Evolutionary conservation across 1,140 invertebrate species (phyloP), one percentile per base, ranked within the genome.

Genomic region (Neuroterus valhalla): DNA sequence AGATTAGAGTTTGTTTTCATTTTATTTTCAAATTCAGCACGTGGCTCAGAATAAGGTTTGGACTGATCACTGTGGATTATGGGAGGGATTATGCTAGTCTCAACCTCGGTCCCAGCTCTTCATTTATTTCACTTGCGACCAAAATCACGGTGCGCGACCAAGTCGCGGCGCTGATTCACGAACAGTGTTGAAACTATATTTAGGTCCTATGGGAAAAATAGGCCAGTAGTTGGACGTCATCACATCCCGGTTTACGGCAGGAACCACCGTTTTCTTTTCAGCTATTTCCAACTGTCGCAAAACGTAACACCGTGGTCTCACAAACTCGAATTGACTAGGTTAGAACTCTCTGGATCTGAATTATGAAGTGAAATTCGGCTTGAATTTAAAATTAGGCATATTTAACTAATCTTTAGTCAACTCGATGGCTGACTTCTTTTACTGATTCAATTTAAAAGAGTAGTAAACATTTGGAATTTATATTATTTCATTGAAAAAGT

Each of bases 231-330:
- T 86, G 82, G 83, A 88, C 87, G 84, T 86, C 82, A 85, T 72
- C 70, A 76, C 76, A 80, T 85, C 82, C 81, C 86, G 78, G 76
- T 85, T 81, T 79, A 78, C 75, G 68, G 79, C 70, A 81, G 79
- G 75, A 84, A 85, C 78, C 83, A 84, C 78, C 83, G 82, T 82
- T 81, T 86, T 82, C 76, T 82, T 86, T 86, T 86, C 84, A 82
- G 85, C 85, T 90, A 90, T 90, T 89, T 89, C 82, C 82, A 82
- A 87, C 79, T 78, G 72, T 87, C 82, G 84, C 86, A 79, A 84
- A 84, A 82, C 81, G 80, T 76, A 68, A 82, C 72, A 14, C n/a
- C 55, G 55, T 62, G 23, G 23, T 62, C 55, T 62, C 26, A 62
- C 52, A 15, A 62, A 62, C 14, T 4, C 55, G n/a, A 62, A 62